Percentiles rank a stretch among this genome's conserved stretches.
phyloP scores from a whole-genome alignment of 2,797 vertebrate species.

The Poeciliopsis presidionis region DNA sequence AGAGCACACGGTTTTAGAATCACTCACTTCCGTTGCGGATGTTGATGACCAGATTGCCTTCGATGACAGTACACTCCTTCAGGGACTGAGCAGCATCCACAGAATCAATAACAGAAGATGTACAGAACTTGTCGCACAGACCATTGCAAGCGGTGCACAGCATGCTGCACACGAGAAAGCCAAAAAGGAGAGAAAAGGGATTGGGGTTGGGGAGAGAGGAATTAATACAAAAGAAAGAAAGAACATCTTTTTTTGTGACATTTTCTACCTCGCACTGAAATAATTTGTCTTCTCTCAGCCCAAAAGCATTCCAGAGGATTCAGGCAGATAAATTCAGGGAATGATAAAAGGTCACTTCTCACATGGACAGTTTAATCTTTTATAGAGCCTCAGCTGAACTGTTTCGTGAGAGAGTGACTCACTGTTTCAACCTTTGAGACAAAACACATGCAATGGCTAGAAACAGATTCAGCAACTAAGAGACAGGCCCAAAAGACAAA shows the following conservation, averaged over 20 bases:
- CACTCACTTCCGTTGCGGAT: conserved; percentile 95
- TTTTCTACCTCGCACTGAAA: conserved; percentile 52
- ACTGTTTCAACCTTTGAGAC: conserved; percentile 63
- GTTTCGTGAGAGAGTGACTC: conserved; percentile 66
- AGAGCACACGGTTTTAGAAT: neutral
- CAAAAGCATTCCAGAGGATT: conserved; percentile 50
- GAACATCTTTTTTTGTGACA: conserved; percentile 18
- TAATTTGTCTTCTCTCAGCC: conserved; percentile 47
- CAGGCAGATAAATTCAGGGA: conserved; percentile 56
- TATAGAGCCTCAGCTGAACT: conserved; percentile 56
- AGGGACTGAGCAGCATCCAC: conserved; percentile 94
- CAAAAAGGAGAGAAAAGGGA: conserved; percentile 2
- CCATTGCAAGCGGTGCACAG: conserved; percentile 94
- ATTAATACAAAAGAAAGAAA: neutral
- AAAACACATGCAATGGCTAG: conserved; percentile 50
- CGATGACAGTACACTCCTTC: conserved; percentile 94
- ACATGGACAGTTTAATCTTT: conserved; percentile 61
- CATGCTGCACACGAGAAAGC: conserved; percentile 82
- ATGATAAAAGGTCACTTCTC: conserved; percentile 63
- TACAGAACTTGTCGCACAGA: conserved; percentile 92
- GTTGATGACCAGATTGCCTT: conserved; percentile 94
- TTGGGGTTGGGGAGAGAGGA: conserved; percentile 2
- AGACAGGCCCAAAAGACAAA: conserved; percentile 41
- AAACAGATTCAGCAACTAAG: conserved; percentile 48
- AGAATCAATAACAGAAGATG: conserved; percentile 88